Percentiles rank a stretch among this genome's conserved stretches.
These are phyloP conservation scores for Dipodomys merriami DNA, from an alignment of 2,113 vertebrate genomes.

Conservation along the genomic window DNA sequence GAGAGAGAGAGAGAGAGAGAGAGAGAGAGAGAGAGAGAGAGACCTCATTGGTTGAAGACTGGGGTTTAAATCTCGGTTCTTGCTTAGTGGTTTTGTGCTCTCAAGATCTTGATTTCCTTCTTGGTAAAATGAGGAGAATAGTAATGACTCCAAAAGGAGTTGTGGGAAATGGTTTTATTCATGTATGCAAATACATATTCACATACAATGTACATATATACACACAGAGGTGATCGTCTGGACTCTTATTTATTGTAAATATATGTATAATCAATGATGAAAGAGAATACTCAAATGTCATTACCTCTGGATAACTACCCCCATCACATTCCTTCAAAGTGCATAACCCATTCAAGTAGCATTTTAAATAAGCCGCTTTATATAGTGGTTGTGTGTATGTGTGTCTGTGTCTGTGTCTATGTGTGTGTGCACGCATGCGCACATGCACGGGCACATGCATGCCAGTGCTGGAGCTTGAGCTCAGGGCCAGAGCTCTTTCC, in stretches of 20 bases:
- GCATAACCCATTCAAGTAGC: neutral
- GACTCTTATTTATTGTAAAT: neutral
- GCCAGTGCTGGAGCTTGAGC: too few relatives aligned
- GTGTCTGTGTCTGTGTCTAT: too few relatives aligned
- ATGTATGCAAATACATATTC: too few relatives aligned
- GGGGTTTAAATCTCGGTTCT: neutral
- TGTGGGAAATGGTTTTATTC: neutral
- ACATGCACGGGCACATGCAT: too few relatives aligned
- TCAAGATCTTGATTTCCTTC: neutral
- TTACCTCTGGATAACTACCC: neutral
- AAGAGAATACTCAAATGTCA: conserved; percentile 21
- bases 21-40: too few relatives aligned
- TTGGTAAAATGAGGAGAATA: conserved; percentile 2
- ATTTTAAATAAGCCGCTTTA: conserved; percentile 60
- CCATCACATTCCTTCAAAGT: conserved; percentile 33
- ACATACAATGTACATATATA: too few relatives aligned
- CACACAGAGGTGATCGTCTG: neutral
- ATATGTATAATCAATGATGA: conserved; percentile 49
- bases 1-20: too few relatives aligned
- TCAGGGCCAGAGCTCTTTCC: too few relatives aligned
- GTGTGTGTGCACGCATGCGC: too few relatives aligned
- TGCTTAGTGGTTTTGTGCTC: neutral
- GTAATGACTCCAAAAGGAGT: neutral
- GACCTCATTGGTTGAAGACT: neutral
- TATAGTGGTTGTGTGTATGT: neutral